Percentiles rank a stretch among this genome's conserved stretches.
Evolutionary conservation across 2,797 vertebrate genomes (phyloP).

Genomic region (Mormyrus hasselquistii): DNA sequence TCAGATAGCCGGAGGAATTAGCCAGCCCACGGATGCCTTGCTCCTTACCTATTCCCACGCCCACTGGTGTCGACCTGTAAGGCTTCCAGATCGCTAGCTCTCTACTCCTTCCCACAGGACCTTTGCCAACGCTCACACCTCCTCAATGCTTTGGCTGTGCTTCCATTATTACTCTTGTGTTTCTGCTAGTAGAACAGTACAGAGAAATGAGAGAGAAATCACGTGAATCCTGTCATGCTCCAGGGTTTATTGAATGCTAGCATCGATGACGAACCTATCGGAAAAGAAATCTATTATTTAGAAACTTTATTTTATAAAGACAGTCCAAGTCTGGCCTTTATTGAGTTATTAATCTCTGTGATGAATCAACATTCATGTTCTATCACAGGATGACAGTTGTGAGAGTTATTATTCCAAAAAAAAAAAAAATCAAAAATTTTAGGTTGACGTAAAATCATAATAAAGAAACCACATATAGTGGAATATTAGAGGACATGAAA

Average conservation of each 20-base stretch:
- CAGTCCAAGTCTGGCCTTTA: not conserved
- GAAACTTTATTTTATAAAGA: slow-evolving; percentile 2
- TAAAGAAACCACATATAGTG: not conserved
- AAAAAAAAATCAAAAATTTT: not conserved
- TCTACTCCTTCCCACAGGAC: not conserved
- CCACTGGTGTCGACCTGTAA: slow-evolving; percentile 25
- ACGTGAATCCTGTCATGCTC: not conserved
- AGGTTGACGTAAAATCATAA: not conserved
- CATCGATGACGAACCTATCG: not conserved
- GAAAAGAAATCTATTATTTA: slow-evolving; percentile 9
- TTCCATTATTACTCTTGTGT: not conserved
- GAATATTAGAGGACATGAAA: not conserved
- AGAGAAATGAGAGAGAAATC: not conserved
- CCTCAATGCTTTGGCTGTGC: not conserved
- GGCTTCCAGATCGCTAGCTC: slow-evolving; percentile 20
- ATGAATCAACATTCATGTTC: not conserved
- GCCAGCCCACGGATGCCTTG: not conserved
- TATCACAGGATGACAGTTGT: not conserved
- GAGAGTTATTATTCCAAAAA: not conserved
- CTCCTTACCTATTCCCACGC: slow-evolving; percentile 26
- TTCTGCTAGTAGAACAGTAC: not conserved
- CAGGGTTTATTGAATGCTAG: not conserved
- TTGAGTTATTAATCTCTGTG: not conserved
- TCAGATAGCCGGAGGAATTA: slow-evolving; percentile 4
- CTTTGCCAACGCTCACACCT: not conserved